Evolutionary conservation across 2,888 invertebrate species (phyloP), one percentile per base, ranked within the genome.

Genomic region (Helobdella robusta): DNA sequence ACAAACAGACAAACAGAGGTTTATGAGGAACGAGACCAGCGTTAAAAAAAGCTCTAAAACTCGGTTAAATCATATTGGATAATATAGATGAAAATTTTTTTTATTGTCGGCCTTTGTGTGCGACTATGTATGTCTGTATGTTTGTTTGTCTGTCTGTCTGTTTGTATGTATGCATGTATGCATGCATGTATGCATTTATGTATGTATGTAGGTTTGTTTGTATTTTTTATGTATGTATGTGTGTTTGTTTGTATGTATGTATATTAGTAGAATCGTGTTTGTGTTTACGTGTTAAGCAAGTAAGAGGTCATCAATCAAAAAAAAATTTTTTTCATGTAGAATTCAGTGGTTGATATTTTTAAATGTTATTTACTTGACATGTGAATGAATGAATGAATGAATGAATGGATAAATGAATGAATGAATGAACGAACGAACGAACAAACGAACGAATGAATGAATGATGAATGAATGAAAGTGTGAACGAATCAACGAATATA

Each of bases 71-170:
- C n/a, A n/a, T n/a, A n/a, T n/a, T n/a, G n/a, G n/a, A n/a, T n/a
- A n/a, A n/a, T n/a, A n/a, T n/a, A n/a, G n/a, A n/a, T n/a, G n/a
- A n/a, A n/a, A n/a, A n/a, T n/a, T n/a, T n/a, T n/a, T n/a, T n/a
- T n/a, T n/a, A n/a, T n/a, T n/a, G 34, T 25, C n/a, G 18, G 28
- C n/a, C 18, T 30, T n/a, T 56, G 58, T 56, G 58, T 56, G 58
- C 25, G 58, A 28, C 28, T 32, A n/a, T 56, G 28, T 56, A 28
- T 59, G 23, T 59, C 23, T 59, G 40, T 59, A 28, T 59, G 40
- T 59, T 4, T 56, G 32, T 56, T 25, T 56, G n/a, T 56, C 28
- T 56, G 32, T 56, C 8, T 56, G 32, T 56, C 28, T 28, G 32
- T 56, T 25, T 25, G 32, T 23, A 32, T 23, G n/a, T 56, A 32